A percentile compares a stretch with the other conserved stretches of the same genome.
phyloP scores from a whole-genome alignment of 2,888 invertebrate species.

The Napeogenes sylphis region DNA sequence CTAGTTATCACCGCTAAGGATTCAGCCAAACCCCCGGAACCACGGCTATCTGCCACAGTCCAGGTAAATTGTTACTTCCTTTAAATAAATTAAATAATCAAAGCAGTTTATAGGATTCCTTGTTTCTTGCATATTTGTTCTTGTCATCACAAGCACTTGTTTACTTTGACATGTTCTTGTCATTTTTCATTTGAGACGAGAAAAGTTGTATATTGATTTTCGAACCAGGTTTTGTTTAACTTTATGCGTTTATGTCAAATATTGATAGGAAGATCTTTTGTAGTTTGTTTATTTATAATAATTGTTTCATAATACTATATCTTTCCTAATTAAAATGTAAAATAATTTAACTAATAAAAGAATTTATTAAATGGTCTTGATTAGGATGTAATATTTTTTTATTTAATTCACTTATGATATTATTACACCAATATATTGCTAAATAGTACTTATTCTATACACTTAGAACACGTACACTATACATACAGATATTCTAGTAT shows the following conservation, averaged over 20 bases:
- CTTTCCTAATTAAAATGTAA: too few species aligned
- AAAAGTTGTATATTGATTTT: constrained; percentile 16
- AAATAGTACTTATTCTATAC: too few species aligned
- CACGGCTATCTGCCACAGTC: constrained; percentile 88
- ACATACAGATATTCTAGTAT: too few species aligned
- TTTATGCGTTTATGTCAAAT: constrained; percentile 22
- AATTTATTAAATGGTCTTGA: too few species aligned
- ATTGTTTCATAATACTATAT: too few species aligned
- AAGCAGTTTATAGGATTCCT: neutral
- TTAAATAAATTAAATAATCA: neutral
- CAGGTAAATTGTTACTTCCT: constrained; percentile 77
- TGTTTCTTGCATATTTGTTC: constrained; percentile 1
- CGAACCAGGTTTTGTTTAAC: constrained; percentile 9
- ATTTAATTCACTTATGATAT: too few species aligned
- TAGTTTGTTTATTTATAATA: too few species aligned
- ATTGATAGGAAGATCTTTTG: too few species aligned
- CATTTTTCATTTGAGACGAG: constrained; percentile 42
- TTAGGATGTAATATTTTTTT: too few species aligned
- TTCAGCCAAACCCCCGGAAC: constrained; percentile 84
- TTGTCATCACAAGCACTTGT: constrained; percentile 29
- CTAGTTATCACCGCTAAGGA: constrained; percentile 92
- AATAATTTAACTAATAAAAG: too few species aligned
- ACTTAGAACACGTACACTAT: too few species aligned
- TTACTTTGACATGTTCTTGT: constrained; percentile 50
- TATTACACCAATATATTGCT: too few species aligned